Conservation (phyloP, 2,113 vertebrate genomes). For the Heliornis fulica region DNA sequence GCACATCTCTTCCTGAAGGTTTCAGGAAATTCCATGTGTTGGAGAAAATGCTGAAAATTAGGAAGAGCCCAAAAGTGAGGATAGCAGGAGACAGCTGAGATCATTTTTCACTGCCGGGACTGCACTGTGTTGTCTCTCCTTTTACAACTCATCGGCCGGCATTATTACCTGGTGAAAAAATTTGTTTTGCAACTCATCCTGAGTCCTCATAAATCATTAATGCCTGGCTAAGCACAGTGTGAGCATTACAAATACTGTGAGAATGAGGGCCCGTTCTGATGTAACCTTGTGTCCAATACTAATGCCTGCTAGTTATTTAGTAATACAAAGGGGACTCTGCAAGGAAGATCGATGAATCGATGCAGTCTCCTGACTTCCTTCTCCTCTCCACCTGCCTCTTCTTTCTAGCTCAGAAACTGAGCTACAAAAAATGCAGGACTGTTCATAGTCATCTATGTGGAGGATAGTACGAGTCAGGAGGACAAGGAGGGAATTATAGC, state of each 20-base stretch:
- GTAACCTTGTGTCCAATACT: constrained; percentile 58
- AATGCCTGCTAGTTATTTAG: constrained; percentile 64
- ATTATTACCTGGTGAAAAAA: constrained; percentile 69
- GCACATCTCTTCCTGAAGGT: neutral
- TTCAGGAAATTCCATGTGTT: constrained; percentile 21
- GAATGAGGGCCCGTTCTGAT: constrained; percentile 28
- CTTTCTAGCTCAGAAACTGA: neutral
- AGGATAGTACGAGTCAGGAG: neutral
- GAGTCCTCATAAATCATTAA: constrained; percentile 69
- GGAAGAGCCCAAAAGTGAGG: neutral
- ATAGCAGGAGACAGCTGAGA: constrained; percentile 6
- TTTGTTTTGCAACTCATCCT: constrained; percentile 67
- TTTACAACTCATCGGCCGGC: constrained; percentile 59
- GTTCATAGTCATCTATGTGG: neutral
- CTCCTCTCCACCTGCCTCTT: constrained; percentile 10
- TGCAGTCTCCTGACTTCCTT: constrained; percentile 32
- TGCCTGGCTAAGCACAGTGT: constrained; percentile 60
- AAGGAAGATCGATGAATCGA: constrained; percentile 53
- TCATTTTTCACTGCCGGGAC: constrained; percentile 58
- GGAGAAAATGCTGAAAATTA: neutral
- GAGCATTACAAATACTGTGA: constrained; percentile 53
- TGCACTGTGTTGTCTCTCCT: constrained; percentile 42
- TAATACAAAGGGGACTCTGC: constrained; percentile 59
- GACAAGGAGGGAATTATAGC: neutral
- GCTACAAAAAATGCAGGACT: neutral